These are phyloP conservation scores for Merops nubicus DNA, from an alignment of 2,113 vertebrate genomes.

Conservation along the genomic window DNA sequence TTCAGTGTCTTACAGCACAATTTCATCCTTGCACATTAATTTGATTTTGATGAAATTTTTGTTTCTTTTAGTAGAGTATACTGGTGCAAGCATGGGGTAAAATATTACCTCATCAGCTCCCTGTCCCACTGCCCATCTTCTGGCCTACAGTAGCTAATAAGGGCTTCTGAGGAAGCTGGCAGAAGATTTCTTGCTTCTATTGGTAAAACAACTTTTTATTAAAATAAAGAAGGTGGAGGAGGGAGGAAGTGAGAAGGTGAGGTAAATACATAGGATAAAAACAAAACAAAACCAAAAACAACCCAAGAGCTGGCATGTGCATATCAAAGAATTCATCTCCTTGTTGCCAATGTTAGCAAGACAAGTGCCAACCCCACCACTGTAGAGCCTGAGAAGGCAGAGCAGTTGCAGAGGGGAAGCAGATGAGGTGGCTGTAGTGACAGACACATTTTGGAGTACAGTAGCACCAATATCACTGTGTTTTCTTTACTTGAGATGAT, in stretches of 20 bases:
- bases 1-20: neutral
- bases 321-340: neutral
- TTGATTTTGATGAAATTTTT: neutral
- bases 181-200: neutral
- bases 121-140: neutral
- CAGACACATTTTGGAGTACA: neutral
- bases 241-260: accelerated
- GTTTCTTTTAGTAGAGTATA: neutral
- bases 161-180: neutral
- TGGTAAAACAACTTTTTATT: neutral
- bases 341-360: neutral
- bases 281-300: too few relatives aligned
- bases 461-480: neutral
- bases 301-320: neutral
- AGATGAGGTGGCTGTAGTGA: neutral
- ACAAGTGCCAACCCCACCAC: neutral
- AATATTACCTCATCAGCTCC: accelerated
- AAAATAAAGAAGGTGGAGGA: neutral
- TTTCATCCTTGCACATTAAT: neutral
- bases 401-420: neutral
- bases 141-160: neutral
- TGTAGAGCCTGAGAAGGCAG: neutral
- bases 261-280: neutral
- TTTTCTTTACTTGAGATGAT: neutral
- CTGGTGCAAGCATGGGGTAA: neutral